A percentile compares a stretch with the other conserved stretches of the same genome.
Conservation (phyloP, 2,797 vertebrate species). For the Smutsia gigantea region DNA sequence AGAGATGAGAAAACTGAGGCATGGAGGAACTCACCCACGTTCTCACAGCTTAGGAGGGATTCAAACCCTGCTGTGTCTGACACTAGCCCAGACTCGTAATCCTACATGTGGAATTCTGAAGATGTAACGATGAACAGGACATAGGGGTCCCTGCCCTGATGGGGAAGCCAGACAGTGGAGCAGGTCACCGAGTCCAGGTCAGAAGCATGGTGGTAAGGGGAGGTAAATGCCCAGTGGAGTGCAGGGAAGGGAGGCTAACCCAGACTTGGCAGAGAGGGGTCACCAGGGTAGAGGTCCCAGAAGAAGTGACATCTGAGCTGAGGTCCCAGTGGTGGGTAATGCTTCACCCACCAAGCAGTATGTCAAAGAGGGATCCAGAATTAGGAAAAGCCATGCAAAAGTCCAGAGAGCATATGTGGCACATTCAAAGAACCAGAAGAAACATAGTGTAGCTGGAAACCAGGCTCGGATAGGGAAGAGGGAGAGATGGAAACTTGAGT, state of each 20-base stretch:
- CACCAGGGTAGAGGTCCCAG: background rate
- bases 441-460: background rate
- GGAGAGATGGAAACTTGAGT: background rate
- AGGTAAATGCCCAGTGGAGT: background rate
- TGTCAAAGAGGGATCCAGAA: background rate
- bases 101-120: background rate
- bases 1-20: background rate
- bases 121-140: background rate
- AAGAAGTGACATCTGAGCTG: background rate
- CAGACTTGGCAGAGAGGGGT: background rate
- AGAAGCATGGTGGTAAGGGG: rapidly evolving
- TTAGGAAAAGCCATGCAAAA: background rate
- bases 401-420: background rate
- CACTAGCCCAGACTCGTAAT: background rate
- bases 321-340: background rate
- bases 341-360: background rate
- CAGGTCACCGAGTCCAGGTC: background rate
- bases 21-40: background rate
- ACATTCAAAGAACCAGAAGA: background rate
- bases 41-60: background rate
- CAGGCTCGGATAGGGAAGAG: background rate
- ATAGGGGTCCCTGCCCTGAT: background rate
- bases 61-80: background rate
- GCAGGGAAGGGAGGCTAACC: background rate
- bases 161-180: background rate